A percentile compares a stretch with the other conserved stretches of the same genome.
These are phyloP conservation scores for Coracias cyanogaster DNA, from an alignment of 2,797 vertebrate genomes.

Conservation along the genomic window DNA sequence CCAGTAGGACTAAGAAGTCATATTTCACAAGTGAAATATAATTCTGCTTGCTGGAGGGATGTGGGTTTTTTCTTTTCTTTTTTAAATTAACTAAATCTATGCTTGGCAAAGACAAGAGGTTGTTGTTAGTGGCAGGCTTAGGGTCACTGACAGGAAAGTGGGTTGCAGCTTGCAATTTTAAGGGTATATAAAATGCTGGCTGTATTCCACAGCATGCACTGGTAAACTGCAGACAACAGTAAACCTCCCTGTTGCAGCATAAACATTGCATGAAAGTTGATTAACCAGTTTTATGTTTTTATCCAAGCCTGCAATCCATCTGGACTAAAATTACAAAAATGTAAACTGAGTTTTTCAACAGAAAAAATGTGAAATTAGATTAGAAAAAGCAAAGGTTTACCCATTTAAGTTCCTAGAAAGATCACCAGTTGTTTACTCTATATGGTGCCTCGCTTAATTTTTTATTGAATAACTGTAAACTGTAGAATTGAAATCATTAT, in stretches of 20 bases:
- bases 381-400: neutral
- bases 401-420: neutral
- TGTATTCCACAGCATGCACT: slow-evolving; percentile 37
- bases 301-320: slow-evolving; percentile 73
- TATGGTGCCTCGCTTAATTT: neutral
- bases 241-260: slow-evolving; percentile 72
- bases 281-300: slow-evolving; percentile 78
- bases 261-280: slow-evolving; percentile 77
- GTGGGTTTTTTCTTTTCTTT: neutral
- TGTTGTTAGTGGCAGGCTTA: slow-evolving; percentile 36
- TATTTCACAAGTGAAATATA: slow-evolving; percentile 50
- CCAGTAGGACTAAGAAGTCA: neutral
- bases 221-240: slow-evolving; percentile 66
- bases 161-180: slow-evolving; percentile 66
- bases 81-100: neutral
- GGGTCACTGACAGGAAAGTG: slow-evolving; percentile 51
- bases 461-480: neutral
- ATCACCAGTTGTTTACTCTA: neutral
- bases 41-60: slow-evolving; percentile 20
- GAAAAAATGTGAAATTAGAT: neutral
- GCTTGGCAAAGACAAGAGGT: neutral
- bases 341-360: slow-evolving; percentile 33
- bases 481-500: neutral
- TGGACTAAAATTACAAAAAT: slow-evolving; percentile 65
- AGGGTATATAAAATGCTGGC: slow-evolving; percentile 73